A percentile compares a stretch with the other conserved stretches of the same genome.
These are phyloP conservation scores for Zeuzera pyrina DNA, from an alignment of 2,888 invertebrate species.

Conservation along the genomic window DNA sequence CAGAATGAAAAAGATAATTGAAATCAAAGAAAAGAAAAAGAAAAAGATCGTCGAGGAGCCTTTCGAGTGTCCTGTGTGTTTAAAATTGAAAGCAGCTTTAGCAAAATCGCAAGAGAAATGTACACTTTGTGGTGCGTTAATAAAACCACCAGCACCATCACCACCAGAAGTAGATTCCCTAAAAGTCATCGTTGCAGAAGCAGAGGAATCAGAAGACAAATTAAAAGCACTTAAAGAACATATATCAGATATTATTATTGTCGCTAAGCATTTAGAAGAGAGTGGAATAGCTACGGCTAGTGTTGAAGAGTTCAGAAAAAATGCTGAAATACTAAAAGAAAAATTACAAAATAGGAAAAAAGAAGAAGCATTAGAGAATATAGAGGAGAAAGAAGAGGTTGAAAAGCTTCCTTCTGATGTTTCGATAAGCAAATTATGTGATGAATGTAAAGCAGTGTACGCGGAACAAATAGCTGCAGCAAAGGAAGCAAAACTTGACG, in stretches of 20 bases:
- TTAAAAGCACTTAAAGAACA: neutral
- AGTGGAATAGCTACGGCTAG: slow-evolving; percentile 14
- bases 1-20: slow-evolving; percentile 22
- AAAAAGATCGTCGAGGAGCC: slow-evolving; percentile 2
- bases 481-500: no score
- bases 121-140: slow-evolving; percentile 13
- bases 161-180: no score
- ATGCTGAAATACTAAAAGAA: slow-evolving; percentile 20
- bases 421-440: neutral
- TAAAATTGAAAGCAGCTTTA: no score
- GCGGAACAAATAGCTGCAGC: no score
- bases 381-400: no score
- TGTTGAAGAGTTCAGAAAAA: slow-evolving; percentile 22
- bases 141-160: slow-evolving; percentile 19
- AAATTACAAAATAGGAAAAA: slow-evolving; percentile 24
- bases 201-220: neutral
- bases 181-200: no score
- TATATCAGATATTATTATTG: neutral
- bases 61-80: no score
- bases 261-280: slow-evolving; percentile 16
- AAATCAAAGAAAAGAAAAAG: slow-evolving; percentile 19
- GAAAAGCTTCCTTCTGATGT: no score
- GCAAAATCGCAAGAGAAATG: no score
- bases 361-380: no score
- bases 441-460: neutral